phyloP scores from a whole-genome alignment of 2,113 vertebrate species.

The Addax nasomaculatus region DNA sequence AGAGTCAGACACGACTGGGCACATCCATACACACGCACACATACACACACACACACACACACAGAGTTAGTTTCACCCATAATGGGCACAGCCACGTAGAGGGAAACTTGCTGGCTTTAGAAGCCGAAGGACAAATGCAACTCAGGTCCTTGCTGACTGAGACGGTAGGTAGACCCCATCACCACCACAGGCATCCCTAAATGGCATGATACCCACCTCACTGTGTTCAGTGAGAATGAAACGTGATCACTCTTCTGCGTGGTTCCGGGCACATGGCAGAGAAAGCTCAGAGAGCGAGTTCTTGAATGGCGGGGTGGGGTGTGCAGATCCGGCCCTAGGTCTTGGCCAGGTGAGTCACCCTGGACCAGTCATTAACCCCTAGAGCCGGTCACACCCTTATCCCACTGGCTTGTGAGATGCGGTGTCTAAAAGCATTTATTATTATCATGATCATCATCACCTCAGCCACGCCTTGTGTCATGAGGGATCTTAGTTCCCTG shows the following conservation, averaged over 20 bases:
- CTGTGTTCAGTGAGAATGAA: background rate
- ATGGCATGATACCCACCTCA: fast-evolving
- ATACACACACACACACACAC: background rate
- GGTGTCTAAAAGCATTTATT: background rate
- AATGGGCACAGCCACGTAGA: background rate
- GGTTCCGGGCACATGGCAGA: background rate
- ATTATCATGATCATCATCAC: background rate
- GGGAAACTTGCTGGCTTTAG: background rate
- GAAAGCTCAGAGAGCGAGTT: background rate
- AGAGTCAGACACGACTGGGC: background rate
- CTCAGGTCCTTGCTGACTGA: background rate
- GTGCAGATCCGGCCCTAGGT: background rate
- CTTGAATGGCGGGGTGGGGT: background rate
- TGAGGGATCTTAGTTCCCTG: background rate
- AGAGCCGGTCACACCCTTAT: background rate
- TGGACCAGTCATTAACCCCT: too few species aligned
- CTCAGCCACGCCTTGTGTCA: background rate
- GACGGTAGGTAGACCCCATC: background rate
- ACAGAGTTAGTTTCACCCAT: background rate
- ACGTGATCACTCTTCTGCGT: fast-evolving
- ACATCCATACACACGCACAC: background rate
- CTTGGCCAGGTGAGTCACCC: background rate
- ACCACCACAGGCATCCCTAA: background rate
- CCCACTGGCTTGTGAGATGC: background rate
- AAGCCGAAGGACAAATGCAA: background rate